phyloP scores from a whole-genome alignment of 2,797 vertebrate genomes.

The Pantherophis alleghaniensis region DNA sequence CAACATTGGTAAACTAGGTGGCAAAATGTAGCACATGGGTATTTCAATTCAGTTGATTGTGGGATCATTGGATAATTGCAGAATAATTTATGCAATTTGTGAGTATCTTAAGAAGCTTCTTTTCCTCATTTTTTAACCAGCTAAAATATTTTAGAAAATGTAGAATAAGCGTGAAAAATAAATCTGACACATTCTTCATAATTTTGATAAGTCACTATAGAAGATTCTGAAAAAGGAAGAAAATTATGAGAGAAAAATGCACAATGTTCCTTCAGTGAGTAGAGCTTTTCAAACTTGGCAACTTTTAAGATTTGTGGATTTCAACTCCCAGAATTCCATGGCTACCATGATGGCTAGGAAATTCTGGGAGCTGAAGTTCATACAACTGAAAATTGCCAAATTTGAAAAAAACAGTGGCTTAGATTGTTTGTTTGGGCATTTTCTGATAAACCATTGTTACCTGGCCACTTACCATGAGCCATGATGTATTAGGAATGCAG shows the following conservation, averaged over 20 bases:
- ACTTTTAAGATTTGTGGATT: neutral
- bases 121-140: conserved; percentile 6
- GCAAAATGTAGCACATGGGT: neutral
- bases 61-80: conserved; percentile 41
- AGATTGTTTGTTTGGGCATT: neutral
- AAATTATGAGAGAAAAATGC: conserved; percentile 29
- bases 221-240: conserved; percentile 40
- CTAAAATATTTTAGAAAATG: conserved; percentile 15
- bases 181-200: conserved; percentile 28
- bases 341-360: neutral
- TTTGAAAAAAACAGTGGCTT: neutral
- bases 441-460: neutral
- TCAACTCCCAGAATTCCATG: neutral
- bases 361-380: neutral
- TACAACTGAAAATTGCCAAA: neutral
- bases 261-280: neutral
- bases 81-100: conserved; percentile 48
- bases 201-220: conserved; percentile 33
- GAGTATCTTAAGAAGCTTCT: conserved; percentile 12
- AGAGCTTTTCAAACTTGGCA: neutral
- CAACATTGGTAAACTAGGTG: neutral
- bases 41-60: conserved; percentile 34
- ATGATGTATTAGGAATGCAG: neutral
- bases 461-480: neutral
- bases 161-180: neutral